Percentiles rank a stretch among this genome's conserved stretches.
Evolutionary conservation across 2,113 vertebrate genomes (phyloP).

Genomic region (Rhagologus leucostigma): DNA sequence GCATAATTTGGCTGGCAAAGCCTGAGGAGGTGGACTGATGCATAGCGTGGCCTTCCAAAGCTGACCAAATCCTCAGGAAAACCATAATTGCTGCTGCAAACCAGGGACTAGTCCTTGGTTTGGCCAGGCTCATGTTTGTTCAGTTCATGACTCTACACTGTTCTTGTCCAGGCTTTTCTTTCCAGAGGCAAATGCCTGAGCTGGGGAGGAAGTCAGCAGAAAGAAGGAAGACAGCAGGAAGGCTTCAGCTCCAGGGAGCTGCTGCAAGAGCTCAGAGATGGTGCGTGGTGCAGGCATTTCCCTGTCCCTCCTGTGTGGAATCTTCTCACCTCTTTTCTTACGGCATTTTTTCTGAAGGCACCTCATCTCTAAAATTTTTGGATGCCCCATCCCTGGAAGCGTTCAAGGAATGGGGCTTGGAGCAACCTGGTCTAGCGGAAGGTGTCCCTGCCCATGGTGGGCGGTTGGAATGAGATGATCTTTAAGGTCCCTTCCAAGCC

Average conservation of each 20-base stretch:
- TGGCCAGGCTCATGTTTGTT: not conserved
- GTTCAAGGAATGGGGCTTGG: not conserved
- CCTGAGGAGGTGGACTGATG: not conserved
- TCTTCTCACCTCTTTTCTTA: not conserved
- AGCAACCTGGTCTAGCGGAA: not conserved
- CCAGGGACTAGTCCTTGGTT: not conserved
- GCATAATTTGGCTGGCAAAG: not conserved
- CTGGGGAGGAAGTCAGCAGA: not conserved
- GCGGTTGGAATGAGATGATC: not conserved
- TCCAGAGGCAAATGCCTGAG: not conserved
- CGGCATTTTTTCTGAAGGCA: not conserved
- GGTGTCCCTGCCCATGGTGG: not conserved
- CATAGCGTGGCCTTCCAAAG: not conserved
- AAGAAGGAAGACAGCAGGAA: not conserved
- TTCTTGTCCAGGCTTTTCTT: not conserved
- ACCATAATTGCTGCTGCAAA: not conserved
- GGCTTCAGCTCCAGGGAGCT: not conserved
- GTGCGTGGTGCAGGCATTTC: not conserved
- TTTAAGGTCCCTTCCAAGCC: not conserved
- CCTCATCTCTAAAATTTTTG: not conserved
- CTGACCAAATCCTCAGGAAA: constrained; percentile 32
- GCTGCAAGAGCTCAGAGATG: not conserved
- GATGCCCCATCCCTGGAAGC: not conserved
- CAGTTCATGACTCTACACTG: not conserved
- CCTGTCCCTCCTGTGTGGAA: not conserved